Conservation (phyloP, 1,140 invertebrate genomes). For the Drosophila dunni region DNA sequence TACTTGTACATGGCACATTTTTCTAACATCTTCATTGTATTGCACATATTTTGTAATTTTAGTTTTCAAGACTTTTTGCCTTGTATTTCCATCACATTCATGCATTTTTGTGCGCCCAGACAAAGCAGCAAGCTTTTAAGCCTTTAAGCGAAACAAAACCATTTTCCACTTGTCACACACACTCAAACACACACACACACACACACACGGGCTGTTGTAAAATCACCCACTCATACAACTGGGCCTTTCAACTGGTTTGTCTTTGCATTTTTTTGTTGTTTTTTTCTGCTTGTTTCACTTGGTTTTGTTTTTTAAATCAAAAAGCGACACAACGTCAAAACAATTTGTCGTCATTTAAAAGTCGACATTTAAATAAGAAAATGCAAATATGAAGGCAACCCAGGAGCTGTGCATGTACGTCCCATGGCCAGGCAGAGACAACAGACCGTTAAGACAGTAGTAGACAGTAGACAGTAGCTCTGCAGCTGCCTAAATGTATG, state of each 20-base stretch:
- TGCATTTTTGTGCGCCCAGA: conserved; percentile 22
- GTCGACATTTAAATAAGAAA: conserved; percentile 83
- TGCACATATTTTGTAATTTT: conserved; percentile 1
- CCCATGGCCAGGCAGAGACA: conserved; percentile 23
- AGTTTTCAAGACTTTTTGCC: conserved; percentile 5
- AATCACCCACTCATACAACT: conserved; percentile 26
- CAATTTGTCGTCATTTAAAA: conserved; percentile 83
- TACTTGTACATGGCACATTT: background rate
- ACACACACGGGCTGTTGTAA: background rate
- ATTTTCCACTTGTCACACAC: conserved; percentile 61
- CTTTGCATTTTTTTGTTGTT: conserved; percentile 48
- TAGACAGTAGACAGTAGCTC: conserved; percentile 18
- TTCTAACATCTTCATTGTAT: background rate
- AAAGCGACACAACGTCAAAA: conserved; percentile 82
- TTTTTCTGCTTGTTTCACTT: conserved; percentile 3
- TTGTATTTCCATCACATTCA: conserved; percentile 33
- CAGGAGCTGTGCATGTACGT: background rate
- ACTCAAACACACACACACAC: conserved; percentile 3
- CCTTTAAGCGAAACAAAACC: conserved; percentile 68
- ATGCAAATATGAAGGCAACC: conserved; percentile 68
- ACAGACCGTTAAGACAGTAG: background rate
- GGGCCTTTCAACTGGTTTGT: conserved; percentile 65
- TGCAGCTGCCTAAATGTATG: conserved; percentile 73
- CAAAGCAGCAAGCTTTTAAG: conserved; percentile 63
- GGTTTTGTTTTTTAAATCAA: conserved; percentile 70